Evolutionary conservation across 2,797 vertebrate genomes (phyloP), one percentile per base, ranked within the genome.

Genomic region (Platyrinchus mystaceus): DNA sequence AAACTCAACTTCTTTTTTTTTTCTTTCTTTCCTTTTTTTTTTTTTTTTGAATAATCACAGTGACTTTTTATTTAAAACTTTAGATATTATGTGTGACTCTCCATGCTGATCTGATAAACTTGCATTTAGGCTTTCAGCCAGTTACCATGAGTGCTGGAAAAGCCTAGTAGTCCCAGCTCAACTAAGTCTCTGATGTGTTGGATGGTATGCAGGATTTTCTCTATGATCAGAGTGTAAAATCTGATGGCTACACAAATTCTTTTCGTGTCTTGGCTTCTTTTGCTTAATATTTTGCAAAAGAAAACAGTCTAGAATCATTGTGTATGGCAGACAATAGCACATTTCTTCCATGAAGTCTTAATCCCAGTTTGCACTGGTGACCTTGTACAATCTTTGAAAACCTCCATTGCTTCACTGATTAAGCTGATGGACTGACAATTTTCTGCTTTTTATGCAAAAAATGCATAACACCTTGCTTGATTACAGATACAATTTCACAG

Each of bases 401-500:
- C 19, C 55, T 88, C 44, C 17, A 10, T 37, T 58, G 43, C 32
- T 84, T 83, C 64, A 34, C 84, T 91, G 89, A 77, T 94, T 93
- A 96, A 58, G 46, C 34, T 85, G 75, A 89, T 28, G 64, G 90
- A 90, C 81, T 90, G 84, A 71, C 60, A 78, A 62, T 93, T 95
- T 94, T 93, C 81, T 93, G 69, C 69, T 95, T 92, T 91, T 82
- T 90, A 20, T 91, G 89, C 66, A 87, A 95, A 95, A 85, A 84
- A 94, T 46, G 55, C 66, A 24, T 86, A 95, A 87, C 79, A 92
- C 73, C 69, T 93, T 90, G 53, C 89, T 92, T 96, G 92, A 96
- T 91, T 96, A 93, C 73, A 67, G 76, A 73, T 63, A 84, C 50
- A 97, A 93, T 88, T 94, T 73, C 84, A 88, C 32, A 43, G 66